A percentile compares a stretch with the other conserved stretches of the same genome.
Evolutionary conservation across 2,113 vertebrate species (phyloP).

Genomic region (Malurus cyaneus): DNA sequence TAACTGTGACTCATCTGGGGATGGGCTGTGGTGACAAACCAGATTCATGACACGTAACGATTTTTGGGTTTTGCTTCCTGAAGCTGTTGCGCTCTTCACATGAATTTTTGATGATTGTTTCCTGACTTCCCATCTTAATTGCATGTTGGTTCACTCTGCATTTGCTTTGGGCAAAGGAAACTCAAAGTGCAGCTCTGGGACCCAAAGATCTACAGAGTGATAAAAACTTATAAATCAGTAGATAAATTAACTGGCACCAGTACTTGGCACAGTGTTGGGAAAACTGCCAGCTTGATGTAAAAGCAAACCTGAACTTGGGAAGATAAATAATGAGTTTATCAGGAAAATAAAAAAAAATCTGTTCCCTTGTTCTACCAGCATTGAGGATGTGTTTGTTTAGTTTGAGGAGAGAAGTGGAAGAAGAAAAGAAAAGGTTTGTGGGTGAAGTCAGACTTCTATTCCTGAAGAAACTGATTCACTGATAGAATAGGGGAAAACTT

Average conservation of each 20-base stretch:
- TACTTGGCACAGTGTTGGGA: neutral
- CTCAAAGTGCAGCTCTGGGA: neutral
- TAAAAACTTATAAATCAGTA: neutral
- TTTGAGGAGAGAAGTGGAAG: neutral
- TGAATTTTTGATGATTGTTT: neutral
- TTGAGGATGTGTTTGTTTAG: neutral
- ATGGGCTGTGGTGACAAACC: neutral
- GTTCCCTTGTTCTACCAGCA: neutral
- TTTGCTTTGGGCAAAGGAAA: conserved; percentile 21
- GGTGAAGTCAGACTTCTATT: neutral
- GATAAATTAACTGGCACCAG: neutral
- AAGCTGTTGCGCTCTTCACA: neutral
- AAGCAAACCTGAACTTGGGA: neutral
- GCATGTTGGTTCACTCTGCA: neutral
- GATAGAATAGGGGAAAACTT: neutral
- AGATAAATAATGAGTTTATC: neutral
- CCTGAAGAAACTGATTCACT: neutral
- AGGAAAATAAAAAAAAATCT: neutral
- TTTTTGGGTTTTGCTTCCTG: neutral
- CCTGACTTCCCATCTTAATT: neutral
- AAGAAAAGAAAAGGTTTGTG: neutral
- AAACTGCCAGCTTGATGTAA: neutral
- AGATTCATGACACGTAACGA: neutral
- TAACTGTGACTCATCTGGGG: conserved; percentile 17
- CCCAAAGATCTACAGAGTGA: neutral